These are phyloP conservation scores for Crotalus horridus DNA, from an alignment of 2,113 vertebrate species.

Conservation along the genomic window DNA sequence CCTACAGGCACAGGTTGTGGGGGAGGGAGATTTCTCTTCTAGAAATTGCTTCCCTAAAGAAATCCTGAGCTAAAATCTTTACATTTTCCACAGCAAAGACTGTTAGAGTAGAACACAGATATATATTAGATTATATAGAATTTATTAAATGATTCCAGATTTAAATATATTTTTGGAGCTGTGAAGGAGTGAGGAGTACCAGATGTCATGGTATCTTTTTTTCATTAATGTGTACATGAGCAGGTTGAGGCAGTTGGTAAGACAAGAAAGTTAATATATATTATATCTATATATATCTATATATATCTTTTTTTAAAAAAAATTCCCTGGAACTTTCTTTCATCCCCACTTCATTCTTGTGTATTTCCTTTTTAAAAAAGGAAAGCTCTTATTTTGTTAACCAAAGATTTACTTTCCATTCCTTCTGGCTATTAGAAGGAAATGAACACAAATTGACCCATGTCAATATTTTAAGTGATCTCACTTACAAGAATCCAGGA, in stretches of 20 bases:
- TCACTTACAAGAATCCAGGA: conserved; percentile 55
- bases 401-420: conserved; percentile 80
- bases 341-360: conserved; percentile 63
- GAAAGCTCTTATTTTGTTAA: conserved; percentile 80
- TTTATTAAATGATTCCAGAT: conserved; percentile 82
- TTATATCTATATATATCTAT: background rate
- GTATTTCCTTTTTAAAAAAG: conserved; percentile 74
- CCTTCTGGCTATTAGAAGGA: conserved; percentile 65
- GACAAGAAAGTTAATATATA: conserved; percentile 60
- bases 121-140: conserved; percentile 80
- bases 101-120: conserved; percentile 68
- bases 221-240: conserved; percentile 79
- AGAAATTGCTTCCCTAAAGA: conserved; percentile 57
- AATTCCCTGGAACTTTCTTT: conserved; percentile 48
- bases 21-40: conserved; percentile 46
- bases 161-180: conserved; percentile 73
- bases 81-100: conserved; percentile 63
- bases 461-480: conserved; percentile 61
- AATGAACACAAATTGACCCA: conserved; percentile 64
- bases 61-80: conserved; percentile 59
- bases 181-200: conserved; percentile 71
- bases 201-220: conserved; percentile 81
- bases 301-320: conserved; percentile 50
- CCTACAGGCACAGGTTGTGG: conserved; percentile 53
- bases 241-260: conserved; percentile 77